Base-by-base conservation (phyloP, 2,888 invertebrate genomes). In the Hypercompe scribonia region DNA sequence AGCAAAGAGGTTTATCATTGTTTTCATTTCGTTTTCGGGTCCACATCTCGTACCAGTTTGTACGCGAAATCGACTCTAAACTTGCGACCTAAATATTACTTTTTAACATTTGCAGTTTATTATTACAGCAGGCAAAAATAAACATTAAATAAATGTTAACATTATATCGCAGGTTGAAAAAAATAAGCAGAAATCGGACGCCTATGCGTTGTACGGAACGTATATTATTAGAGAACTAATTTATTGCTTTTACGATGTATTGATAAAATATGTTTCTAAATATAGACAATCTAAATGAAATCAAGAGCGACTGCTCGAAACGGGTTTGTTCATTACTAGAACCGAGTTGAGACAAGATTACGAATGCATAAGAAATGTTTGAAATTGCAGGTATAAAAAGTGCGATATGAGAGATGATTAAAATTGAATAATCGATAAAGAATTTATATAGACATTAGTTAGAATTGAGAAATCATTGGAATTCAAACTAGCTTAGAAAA, bases 261-360 rank as follows among this genome's bases (percentile, higher is more conserved):
- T 71, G 76, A 82, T 80, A 81, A 75, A 80, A 69, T 69, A 68
- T 75, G 76, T 73, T 76, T 78, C 81, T 83, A 80, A 79, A 83
- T 78, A 85, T 81, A 79, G 78, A 78, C 78, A 82, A 88, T 86
- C 81, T 84, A 85, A 87, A 88, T 85, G 87, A 89, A 89, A 89
- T 83, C 87, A 87, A 89, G 84, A 87, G 86, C 84, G 83, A 76
- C 79, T 79, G 76, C 67, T 74, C 77, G 70, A 75, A 82, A 86
- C 87, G 77, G 73, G 87, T 85, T 87, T 82, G 76, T 73, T 80
- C 77, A 83, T 83, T 85, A 84, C 71, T 85, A 84, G 73, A 78
- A 74, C 70, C 72, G 68, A 70, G 75, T 75, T 78, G 80, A 76
- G 75, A 72, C 79, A 72, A 77, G 70, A 74, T 68, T 71, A 77